These are phyloP conservation scores for Mus minutoides DNA, from an alignment of 2,797 vertebrate genomes.

Conservation along the genomic window DNA sequence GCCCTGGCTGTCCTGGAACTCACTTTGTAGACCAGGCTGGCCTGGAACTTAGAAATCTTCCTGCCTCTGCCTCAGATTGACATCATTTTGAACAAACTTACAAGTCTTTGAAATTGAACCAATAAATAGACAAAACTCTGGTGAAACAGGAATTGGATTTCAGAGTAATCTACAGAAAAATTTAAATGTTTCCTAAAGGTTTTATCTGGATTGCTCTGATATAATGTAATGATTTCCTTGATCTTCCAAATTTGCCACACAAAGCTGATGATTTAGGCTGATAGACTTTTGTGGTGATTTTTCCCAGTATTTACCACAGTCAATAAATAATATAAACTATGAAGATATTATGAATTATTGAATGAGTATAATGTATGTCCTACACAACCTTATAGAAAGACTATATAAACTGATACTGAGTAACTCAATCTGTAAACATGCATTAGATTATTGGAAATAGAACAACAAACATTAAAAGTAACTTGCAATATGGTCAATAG, in stretches of 20 bases:
- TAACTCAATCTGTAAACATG: background rate
- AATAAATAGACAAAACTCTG: background rate
- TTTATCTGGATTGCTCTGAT: background rate
- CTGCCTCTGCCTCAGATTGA: too few relatives aligned
- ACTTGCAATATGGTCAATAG: background rate
- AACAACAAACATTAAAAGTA: background rate
- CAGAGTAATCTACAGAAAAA: background rate
- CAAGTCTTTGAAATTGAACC: conserved; percentile 38
- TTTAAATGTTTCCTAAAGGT: background rate
- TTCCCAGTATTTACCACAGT: background rate
- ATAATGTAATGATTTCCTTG: background rate
- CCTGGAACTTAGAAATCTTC: too few relatives aligned
- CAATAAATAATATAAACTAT: background rate
- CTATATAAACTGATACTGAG: conserved; percentile 3
- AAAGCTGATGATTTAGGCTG: background rate
- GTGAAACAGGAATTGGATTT: background rate
- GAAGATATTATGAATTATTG: background rate
- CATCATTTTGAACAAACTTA: conserved; percentile 34
- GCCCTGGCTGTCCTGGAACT: too few relatives aligned
- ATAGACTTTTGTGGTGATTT: background rate
- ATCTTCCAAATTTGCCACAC: background rate
- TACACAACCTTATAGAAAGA: background rate
- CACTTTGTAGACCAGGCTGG: too few relatives aligned
- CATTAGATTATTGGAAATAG: background rate
- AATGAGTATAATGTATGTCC: background rate